These are phyloP conservation scores for Abscondita cerata DNA, from an alignment of 2,888 invertebrate genomes.

Conservation along the genomic window DNA sequence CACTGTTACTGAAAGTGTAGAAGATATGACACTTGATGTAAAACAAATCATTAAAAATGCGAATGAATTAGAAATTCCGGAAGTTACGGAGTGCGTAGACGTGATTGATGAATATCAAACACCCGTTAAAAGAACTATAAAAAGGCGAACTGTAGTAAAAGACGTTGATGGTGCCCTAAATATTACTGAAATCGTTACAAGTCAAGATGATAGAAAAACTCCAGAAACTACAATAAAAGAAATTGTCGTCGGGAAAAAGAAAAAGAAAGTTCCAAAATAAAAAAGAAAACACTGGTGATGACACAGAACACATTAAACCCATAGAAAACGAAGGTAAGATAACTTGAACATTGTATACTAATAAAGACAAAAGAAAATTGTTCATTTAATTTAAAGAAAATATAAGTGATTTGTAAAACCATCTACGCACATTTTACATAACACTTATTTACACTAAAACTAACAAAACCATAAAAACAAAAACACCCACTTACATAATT, in stretches of 20 bases:
- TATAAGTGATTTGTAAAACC: no score
- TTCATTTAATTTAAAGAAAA: no score
- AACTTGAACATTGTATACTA: not conserved
- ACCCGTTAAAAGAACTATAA: not conserved
- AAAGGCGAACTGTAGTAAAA: slow-evolving; percentile 39
- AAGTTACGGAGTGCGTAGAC: not conserved
- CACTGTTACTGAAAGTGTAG: slow-evolving; percentile 44
- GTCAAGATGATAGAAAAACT: slow-evolving; percentile 3
- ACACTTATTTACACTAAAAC: not conserved
- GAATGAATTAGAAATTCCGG: not conserved
- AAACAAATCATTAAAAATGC: slow-evolving; percentile 28
- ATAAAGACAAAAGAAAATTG: no score
- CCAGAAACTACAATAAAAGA: slow-evolving; percentile 4
- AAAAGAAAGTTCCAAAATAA: slow-evolving; percentile 3
- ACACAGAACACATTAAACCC: slow-evolving; percentile 14
- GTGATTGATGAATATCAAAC: not conserved
- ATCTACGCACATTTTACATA: no score
- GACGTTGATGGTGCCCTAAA: slow-evolving; percentile 47
- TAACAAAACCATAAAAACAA: not conserved
- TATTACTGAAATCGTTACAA: slow-evolving; percentile 38
- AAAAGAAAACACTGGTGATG: slow-evolving; percentile 18
- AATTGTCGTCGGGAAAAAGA: not conserved
- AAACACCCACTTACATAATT: not conserved
- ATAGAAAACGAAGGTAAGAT: slow-evolving; percentile 24
- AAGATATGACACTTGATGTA: slow-evolving; percentile 31